A percentile compares a stretch with the other conserved stretches of the same genome.
These are phyloP conservation scores for Propithecus deckenii DNA, from an alignment of 2,797 vertebrate genomes.

Conservation along the genomic window DNA sequence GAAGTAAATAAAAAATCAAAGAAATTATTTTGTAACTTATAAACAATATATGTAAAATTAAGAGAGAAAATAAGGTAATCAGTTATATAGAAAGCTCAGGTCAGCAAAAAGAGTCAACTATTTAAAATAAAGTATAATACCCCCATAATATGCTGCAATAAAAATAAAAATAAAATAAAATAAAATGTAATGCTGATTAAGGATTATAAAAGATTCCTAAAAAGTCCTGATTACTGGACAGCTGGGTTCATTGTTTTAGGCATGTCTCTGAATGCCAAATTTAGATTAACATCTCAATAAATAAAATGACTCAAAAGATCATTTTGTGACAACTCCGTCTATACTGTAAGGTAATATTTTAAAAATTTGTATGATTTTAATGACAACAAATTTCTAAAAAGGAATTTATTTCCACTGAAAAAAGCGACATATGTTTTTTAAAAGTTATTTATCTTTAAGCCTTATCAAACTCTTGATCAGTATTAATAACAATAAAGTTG, in stretches of 20 bases:
- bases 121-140: background rate
- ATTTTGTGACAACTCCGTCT: background rate
- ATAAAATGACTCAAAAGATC: background rate
- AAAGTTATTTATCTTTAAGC: background rate
- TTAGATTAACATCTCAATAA: slow-evolving; percentile 15
- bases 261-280: background rate
- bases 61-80: background rate
- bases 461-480: background rate
- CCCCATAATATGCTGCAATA: too few relatives aligned
- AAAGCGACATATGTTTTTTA: background rate
- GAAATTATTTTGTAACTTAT: background rate
- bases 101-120: background rate
- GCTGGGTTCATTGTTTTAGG: background rate
- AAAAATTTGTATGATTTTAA: background rate
- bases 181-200: background rate
- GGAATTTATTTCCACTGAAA: slow-evolving; percentile 26
- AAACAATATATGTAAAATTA: background rate
- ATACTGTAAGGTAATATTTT: background rate
- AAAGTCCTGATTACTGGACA: background rate
- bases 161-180: background rate
- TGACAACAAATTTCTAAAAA: background rate
- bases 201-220: background rate
- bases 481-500: slow-evolving; percentile 7
- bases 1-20: background rate
- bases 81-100: background rate